Evolutionary conservation across 37 sponge, comb jelly and placozoan species (phyloP), one percentile per base, ranked within the genome.

Genomic region (Ephydatia muelleri): DNA sequence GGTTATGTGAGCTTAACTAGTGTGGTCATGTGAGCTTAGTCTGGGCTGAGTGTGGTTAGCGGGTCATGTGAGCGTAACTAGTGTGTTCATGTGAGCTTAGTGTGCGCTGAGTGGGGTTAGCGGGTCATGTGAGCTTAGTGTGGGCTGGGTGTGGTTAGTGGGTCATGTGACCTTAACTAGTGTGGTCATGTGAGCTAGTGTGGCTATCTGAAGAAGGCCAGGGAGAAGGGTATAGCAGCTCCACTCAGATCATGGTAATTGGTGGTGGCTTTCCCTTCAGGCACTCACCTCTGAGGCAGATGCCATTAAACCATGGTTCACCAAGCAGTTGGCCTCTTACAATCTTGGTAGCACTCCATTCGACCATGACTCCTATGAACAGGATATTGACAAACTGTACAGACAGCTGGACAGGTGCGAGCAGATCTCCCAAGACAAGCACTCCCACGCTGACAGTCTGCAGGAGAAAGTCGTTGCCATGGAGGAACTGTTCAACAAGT

Each of bases 331-430:
- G 2, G 37, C 43, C 25, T 79, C 80, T 23, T 74, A 75, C 68
- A 81, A 79, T 16, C 76, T 89, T 8, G 22, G 79, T 33, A 76
- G 85, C 49, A 89, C 90, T 32, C 90, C 86, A 5, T 89, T 89
- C 68, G 90, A 89, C 39, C 80, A 80, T 9, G 73, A 73, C 1
- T 38, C 81, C 70, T 79, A 85, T 80, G 80, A 80, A 47, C 66
- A n/a, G 29, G 80, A 84, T 31, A 40, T 89, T 64, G 67, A 64
- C 22, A 8, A 30, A 3, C 83, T 88, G 67, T 36, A 83, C 47
- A 67, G 49, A 5, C 43, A 49, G 66, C 40, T 88, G 72, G 35
- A 30, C 22, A 66, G 73, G 8, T 83, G 84, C 66, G 79, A 79
- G 8, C 73, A 87, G 87, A 30, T 33, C n/a, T 32, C 33, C 8